Evolutionary conservation across 2,888 invertebrate species (phyloP), one percentile per base, ranked within the genome.

Genomic region (Subacronicta megacephala): DNA sequence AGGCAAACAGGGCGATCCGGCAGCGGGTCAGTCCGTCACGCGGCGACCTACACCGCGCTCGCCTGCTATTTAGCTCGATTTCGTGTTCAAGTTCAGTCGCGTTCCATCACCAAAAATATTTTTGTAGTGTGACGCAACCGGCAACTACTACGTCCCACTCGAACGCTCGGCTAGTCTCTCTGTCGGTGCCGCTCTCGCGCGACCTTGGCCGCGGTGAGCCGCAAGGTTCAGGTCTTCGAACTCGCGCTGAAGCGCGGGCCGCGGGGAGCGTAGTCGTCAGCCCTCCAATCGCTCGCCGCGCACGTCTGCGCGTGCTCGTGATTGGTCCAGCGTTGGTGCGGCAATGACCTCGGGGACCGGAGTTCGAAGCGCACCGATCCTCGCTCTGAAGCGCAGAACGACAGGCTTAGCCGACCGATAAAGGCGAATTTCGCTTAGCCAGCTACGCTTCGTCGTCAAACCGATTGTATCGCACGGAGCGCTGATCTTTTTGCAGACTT

Each of bases 181-280:
- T 88, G 90, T 92, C 93, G 85, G 87, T 81, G 84, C 89, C 88
- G 90, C 88, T 92, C 92, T 87, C 94, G 91, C 91, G 90, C 95
- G 96, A 95, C 96, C 96, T 96, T 96, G 96, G 96, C 96, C 96
- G 96, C 96, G 96, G 96, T 95, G 96, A 96, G 96, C 96, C 96
- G 96, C 97, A 97, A 97, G 97, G 97, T 96, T 96, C 96, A 95
- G 95, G 96, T 95, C 96, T 96, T 96, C 96, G 96, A 96, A 96
- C 96, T 96, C 92, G 77, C 72, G 81, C 82, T 85, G 75, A 81
- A 76, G 80, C 77, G 91, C 78, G 85, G 85, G 75, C 80, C 65
- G 89, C 85, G 85, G 87, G 92, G 85, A 82, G 90, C 83, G 92
- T 89, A 86, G 85, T 82, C 77, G 64, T 29, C 72, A 80, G 83